phyloP scores from a whole-genome alignment of 2,888 invertebrate genomes.

The Drosophila mayaguana region DNA sequence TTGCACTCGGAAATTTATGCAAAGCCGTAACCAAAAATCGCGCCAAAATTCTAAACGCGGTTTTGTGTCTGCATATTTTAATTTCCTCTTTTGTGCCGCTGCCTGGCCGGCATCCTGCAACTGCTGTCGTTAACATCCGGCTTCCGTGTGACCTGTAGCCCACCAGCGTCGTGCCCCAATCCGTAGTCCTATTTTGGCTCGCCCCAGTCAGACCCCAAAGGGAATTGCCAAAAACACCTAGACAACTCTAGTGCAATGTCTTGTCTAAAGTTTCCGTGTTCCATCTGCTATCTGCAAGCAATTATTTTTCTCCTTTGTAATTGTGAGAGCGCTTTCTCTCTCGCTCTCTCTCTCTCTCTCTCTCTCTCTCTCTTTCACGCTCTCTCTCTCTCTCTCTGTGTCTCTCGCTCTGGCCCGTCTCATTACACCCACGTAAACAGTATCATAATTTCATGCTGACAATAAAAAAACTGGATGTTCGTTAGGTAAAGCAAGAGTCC shows the following conservation, averaged over 20 bases:
- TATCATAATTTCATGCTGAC: slow-evolving; percentile 6
- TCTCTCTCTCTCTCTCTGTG: slow-evolving; percentile 10
- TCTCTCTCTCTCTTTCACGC: neutral
- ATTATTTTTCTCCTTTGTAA: slow-evolving; percentile 4
- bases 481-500: neutral
- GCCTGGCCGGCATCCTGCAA: slow-evolving; percentile 53
- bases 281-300: slow-evolving; percentile 34
- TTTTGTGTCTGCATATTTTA: slow-evolving; percentile 80
- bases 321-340: slow-evolving; percentile 3
- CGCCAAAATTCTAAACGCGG: slow-evolving; percentile 80
- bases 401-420: slow-evolving; percentile 2
- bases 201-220: neutral
- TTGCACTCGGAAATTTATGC: slow-evolving; percentile 68
- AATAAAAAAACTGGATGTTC: neutral
- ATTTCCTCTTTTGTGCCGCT: slow-evolving; percentile 79
- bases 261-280: slow-evolving; percentile 5
- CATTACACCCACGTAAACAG: slow-evolving; percentile 1
- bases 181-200: neutral
- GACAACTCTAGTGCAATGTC: slow-evolving; percentile 13
- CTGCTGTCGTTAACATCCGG: slow-evolving; percentile 72
- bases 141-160: slow-evolving; percentile 60
- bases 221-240: slow-evolving; percentile 18
- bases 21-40: slow-evolving; percentile 71
- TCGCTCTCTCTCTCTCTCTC: neutral
- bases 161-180: slow-evolving; percentile 9